A percentile compares a stretch with the other conserved stretches of the same genome.
These are phyloP conservation scores for Euproctis similis DNA, from an alignment of 2,888 invertebrate genomes.

Conservation along the genomic window DNA sequence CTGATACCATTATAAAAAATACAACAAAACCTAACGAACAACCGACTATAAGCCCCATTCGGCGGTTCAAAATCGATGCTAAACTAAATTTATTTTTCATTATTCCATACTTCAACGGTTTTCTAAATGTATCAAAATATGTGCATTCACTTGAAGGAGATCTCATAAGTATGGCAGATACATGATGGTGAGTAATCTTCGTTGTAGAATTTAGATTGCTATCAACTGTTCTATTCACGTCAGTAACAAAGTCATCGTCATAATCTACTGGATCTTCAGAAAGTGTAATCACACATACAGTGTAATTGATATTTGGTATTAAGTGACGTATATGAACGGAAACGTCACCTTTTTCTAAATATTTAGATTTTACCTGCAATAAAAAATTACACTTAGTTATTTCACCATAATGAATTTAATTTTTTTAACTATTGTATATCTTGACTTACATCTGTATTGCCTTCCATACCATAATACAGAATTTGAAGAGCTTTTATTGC, in stretches of 20 bases:
- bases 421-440: not conserved
- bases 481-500: conserved; percentile 89
- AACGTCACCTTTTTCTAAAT: conserved; percentile 52
- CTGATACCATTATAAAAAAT: conserved; percentile 64
- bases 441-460: conserved; percentile 42
- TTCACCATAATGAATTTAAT: not conserved
- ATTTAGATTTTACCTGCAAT: conserved; percentile 59
- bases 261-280: conserved; percentile 48
- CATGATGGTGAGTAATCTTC: conserved; percentile 50
- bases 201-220: conserved; percentile 39
- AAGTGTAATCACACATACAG: conserved; percentile 54
- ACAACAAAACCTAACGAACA: conserved; percentile 64
- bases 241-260: conserved; percentile 31
- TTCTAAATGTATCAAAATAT: conserved; percentile 58
- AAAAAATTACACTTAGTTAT: not conserved
- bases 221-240: conserved; percentile 37
- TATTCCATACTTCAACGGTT: conserved; percentile 36
- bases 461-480: conserved; percentile 80
- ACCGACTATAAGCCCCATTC: conserved; percentile 65
- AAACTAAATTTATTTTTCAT: conserved; percentile 49
- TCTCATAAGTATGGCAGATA: conserved; percentile 49
- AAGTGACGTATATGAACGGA: conserved; percentile 52
- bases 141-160: conserved; percentile 65
- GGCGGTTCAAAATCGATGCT: conserved; percentile 51
- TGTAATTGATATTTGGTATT: conserved; percentile 50